phyloP scores from a whole-genome alignment of 1,140 invertebrate genomes.

The Drosophila aff. region DNA sequence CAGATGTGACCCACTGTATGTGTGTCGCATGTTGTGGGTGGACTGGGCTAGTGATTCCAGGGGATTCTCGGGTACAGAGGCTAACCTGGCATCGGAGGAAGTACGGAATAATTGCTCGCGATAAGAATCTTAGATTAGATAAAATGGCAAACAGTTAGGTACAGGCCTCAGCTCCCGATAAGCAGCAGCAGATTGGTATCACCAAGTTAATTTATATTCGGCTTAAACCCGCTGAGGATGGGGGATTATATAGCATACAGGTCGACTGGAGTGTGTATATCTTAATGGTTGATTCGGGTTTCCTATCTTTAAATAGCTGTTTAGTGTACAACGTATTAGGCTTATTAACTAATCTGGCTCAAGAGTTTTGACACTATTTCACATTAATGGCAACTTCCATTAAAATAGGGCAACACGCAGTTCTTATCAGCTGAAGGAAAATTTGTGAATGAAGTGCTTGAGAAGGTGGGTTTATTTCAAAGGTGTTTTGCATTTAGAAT shows the following conservation, averaged over 20 bases:
- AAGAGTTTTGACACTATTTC: slow-evolving; percentile 5
- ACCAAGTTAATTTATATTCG: slow-evolving; percentile 26
- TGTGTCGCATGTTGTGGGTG: slow-evolving; percentile 26
- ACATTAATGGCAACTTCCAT: slow-evolving; percentile 17
- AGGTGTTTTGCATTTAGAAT: not conserved
- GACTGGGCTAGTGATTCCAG: not conserved
- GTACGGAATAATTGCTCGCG: slow-evolving; percentile 49
- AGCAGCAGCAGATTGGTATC: slow-evolving; percentile 49
- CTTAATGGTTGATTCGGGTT: not conserved
- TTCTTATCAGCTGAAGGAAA: slow-evolving; percentile 9
- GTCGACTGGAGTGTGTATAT: not conserved
- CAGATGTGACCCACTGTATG: slow-evolving; percentile 22
- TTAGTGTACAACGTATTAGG: not conserved
- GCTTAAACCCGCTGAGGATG: not conserved
- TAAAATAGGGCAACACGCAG: not conserved
- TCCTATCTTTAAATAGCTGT: not conserved
- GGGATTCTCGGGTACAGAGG: not conserved
- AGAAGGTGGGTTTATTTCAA: not conserved
- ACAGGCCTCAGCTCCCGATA: slow-evolving; percentile 36
- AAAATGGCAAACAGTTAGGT: slow-evolving; percentile 55
- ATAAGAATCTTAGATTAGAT: slow-evolving; percentile 70
- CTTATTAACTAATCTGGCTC: slow-evolving; percentile 2
- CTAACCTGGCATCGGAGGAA: slow-evolving; percentile 23
- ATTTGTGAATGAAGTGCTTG: slow-evolving; percentile 18
- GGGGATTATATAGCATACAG: not conserved